phyloP scores from a whole-genome alignment of 2,113 vertebrate genomes.

The Ranitomeya imitator region DNA sequence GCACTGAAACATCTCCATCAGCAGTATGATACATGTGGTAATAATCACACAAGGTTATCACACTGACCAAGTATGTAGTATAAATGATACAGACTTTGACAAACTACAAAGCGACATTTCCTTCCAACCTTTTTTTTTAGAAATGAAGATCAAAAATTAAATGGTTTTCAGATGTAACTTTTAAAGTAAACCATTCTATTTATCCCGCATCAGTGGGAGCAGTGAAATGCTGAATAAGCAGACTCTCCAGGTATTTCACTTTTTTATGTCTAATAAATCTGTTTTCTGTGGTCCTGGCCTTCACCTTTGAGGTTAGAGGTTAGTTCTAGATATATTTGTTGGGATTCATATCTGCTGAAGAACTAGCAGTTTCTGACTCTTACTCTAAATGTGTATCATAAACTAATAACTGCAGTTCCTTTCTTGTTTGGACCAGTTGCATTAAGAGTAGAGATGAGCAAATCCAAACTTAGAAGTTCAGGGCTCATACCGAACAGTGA shows the following conservation, averaged over 20 bases:
- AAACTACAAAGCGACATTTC: not conserved
- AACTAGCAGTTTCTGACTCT: not conserved
- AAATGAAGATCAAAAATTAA: not conserved
- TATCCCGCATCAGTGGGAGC: not conserved
- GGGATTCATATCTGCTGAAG: not conserved
- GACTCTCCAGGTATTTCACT: not conserved
- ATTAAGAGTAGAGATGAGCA: no score
- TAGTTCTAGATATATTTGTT: not conserved
- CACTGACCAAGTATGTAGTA: slow-evolving; percentile 14
- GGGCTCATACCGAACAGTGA: no score
- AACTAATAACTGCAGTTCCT: not conserved
- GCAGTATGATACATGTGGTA: slow-evolving; percentile 9
- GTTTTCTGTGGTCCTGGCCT: not conserved
- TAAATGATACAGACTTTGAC: slow-evolving; percentile 7
- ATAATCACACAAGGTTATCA: slow-evolving; percentile 27
- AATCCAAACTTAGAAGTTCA: no score
- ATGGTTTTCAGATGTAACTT: slow-evolving; percentile 38
- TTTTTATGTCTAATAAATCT: not conserved
- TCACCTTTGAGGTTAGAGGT: not conserved
- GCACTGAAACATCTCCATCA: not conserved
- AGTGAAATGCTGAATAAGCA: not conserved
- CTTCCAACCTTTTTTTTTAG: slow-evolving; percentile 22
- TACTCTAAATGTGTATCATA: not conserved
- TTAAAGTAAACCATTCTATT: not conserved
- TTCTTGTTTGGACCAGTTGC: no score